Percentiles rank a stretch among this genome's conserved stretches.
phyloP scores from a whole-genome alignment of 2,888 invertebrate species.

The Cheilosia pagana region DNA sequence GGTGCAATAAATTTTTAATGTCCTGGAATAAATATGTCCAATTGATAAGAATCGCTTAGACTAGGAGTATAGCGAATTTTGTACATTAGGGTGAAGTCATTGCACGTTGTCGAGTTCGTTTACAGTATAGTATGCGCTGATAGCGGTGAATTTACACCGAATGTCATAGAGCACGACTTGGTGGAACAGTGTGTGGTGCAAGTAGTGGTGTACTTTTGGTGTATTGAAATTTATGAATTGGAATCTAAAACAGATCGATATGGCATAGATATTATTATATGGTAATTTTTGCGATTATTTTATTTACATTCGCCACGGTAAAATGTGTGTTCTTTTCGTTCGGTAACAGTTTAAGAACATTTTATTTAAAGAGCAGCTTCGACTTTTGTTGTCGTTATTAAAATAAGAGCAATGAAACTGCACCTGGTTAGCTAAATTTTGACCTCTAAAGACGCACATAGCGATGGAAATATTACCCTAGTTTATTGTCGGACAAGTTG shows the following conservation, averaged over 20 bases:
- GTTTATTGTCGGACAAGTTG: too few relatives aligned
- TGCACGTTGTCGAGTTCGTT: constrained; percentile 34
- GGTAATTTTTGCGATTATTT: too few relatives aligned
- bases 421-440: too few relatives aligned
- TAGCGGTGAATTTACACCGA: constrained; percentile 40
- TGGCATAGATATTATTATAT: too few relatives aligned
- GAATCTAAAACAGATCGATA: neutral
- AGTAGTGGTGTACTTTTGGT: neutral
- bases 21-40: constrained; percentile 74
- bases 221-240: neutral
- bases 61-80: constrained; percentile 37
- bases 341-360: too few relatives aligned
- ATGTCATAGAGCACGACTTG: constrained; percentile 41
- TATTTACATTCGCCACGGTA: too few relatives aligned
- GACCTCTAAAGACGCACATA: too few relatives aligned
- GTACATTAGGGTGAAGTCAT: constrained; percentile 63
- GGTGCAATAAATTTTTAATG: constrained; percentile 74
- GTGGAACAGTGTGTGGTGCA: constrained; percentile 32
- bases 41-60: constrained; percentile 71
- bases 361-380: too few relatives aligned
- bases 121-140: constrained; percentile 37
- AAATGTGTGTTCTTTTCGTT: too few relatives aligned
- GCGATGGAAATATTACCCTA: too few relatives aligned
- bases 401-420: too few relatives aligned
- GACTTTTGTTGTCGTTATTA: too few relatives aligned